These are phyloP conservation scores for Cosmia pyralina DNA, from an alignment of 2,888 invertebrate genomes.

Conservation along the genomic window DNA sequence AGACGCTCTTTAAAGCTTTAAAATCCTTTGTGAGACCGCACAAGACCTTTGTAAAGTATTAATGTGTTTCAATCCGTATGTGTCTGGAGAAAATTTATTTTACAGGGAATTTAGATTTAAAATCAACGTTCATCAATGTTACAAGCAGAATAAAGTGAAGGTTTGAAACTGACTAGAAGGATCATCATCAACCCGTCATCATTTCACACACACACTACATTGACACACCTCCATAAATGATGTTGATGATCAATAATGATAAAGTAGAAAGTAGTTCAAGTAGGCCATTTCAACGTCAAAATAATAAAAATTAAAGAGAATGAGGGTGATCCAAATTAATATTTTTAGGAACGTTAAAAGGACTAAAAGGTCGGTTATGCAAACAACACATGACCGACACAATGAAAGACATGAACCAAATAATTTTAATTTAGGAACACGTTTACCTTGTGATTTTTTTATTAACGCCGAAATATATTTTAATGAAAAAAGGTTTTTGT, in stretches of 20 bases:
- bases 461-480: constrained; percentile 10
- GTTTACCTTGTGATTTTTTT: constrained; percentile 21
- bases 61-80: constrained; percentile 35
- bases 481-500: constrained; percentile 27
- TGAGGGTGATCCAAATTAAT: constrained; percentile 12
- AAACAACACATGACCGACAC: constrained; percentile 41
- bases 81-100: constrained; percentile 18
- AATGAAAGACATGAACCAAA: constrained; percentile 37
- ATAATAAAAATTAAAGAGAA: constrained; percentile 3
- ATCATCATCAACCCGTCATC: no score
- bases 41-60: constrained; percentile 44
- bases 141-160: no score
- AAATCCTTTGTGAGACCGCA: constrained; percentile 59
- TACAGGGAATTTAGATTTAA: not conserved
- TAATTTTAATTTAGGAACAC: constrained; percentile 33
- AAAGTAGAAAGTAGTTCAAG: no score
- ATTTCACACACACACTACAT: no score
- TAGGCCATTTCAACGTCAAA: not conserved
- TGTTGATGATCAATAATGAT: not conserved
- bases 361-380: constrained; percentile 25
- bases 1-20: constrained; percentile 50
- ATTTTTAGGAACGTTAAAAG: constrained; percentile 31
- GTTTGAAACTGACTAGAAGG: no score
- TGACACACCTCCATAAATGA: not conserved
- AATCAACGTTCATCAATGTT: no score